Base-by-base conservation (phyloP, 1,140 invertebrate species). In the Drosophila nebulosa region DNA sequence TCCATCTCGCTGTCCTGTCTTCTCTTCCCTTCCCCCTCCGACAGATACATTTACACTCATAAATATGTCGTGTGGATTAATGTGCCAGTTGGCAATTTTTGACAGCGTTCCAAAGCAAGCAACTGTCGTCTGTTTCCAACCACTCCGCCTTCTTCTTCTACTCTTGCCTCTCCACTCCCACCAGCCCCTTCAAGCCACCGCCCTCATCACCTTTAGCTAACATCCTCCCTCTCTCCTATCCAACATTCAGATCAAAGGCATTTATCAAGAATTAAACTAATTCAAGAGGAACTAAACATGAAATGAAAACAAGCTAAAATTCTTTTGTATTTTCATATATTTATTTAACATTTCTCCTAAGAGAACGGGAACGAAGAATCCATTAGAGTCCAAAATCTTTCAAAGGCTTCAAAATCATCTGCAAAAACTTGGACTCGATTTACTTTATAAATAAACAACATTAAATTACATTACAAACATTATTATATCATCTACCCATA, bases 21-120 rank as follows among this genome's bases (percentile, higher is more conserved):
- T 24, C 52, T 14, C 10, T 24, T n/a, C 1, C 35, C 18, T 36
- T 24, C 32, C 32, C 10, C 16, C 12, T 55, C 39, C 36, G 42
- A 30, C 51, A 79, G 32, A 61, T 62, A 85, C 67, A 78, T 68
- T 78, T 69, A 81, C 83, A 79, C 79, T 83, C 83, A 83, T 88
- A 88, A 88, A 88, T 89, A 88, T 88, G 83, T 88, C 83, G 83
- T 79, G 78, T 73, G 83, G 83, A 88, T 88, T 88, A 88, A 88
- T 88, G 83, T 88, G 83, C 83, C 83, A 81, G 83, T 88, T 88
- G 83, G 83, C 84, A 77, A 83, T 79, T 74, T 83, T 67, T 88
- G 83, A 89, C 83, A 88, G 83, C 64, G 60, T 64, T 81, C 81
- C 79, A 78, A 55, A 64, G 62, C 75, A 66, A 74, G 59, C 63